Base-by-base conservation (phyloP, 2,888 invertebrate genomes). In the Drosophila tripunctata region DNA sequence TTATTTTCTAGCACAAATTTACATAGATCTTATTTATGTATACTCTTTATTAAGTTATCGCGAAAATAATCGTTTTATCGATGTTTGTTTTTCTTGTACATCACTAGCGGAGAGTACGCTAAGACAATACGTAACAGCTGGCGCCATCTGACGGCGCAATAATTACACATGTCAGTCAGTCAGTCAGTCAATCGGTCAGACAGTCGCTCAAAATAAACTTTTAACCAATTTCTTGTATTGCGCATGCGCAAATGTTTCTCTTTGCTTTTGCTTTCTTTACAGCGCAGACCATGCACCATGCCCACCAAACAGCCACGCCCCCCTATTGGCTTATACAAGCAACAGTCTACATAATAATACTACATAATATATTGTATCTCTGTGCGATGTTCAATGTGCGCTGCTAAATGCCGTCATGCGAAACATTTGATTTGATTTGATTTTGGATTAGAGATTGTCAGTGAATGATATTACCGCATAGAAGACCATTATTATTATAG, bases 341-440 rank as follows among this genome's bases (percentile, higher is more conserved):
- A n/a, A n/a, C n/a, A n/a, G 15, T n/a, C 10, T 10, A 3, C 10
- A n/a, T 12, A 19, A 19, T 5, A 21, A 21, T 21, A 43, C 5
- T 22, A 8, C 12, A 44, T 30, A 12, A 41, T 22, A 17, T 30
- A 44, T 17, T 17, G 15, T 58, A 36, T 51, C 40, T 57, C 33
- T 51, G 52, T 43, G 5, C 24, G 41, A 43, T 52, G 7, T 30
- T 51, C 22, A 24, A 43, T 52, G 7, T 30, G 47, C 22, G 41
- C 64, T 40, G 12, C 40, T 35, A 64, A 51, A 64, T 48, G 66
- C 78, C 44, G 48, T 71, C 78, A 69, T 69, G 74, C 61, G 74
- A 57, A 83, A 82, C 83, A 41, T 78, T 82, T 63, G 82, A 74
- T 82, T 80, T 58, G 84, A 75, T 81, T 73, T 61, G 75, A 82